Evolutionary conservation across 2,797 vertebrate species (phyloP), one percentile per base, ranked within the genome.

Genomic region (Eremophila alpestris): DNA sequence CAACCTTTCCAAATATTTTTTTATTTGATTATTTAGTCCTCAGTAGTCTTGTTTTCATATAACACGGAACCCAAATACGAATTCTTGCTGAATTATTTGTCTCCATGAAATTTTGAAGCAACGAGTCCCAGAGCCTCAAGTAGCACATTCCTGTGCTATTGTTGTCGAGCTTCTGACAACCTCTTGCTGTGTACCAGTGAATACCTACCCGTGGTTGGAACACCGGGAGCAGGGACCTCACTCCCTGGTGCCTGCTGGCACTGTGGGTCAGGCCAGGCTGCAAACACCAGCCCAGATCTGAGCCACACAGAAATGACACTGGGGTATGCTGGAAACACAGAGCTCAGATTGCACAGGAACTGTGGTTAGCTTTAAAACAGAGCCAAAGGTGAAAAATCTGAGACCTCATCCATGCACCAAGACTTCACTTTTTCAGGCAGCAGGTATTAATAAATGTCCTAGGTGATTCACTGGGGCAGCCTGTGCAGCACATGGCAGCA

Each of bases 331-430:
- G 63, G 0, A 10, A 81, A 63, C 46, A 63, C 46, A 0, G 30
- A 81, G 55, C 45, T 90, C 76, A 85, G 45, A 62, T 16, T 49
- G 45, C 76, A 88, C 45, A 73, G 87, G 83, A 88, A 91, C 67
- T 74, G 89, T 70, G 85, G 85, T 30, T 76, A 69, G 38, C 32
- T 83, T 75, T 43, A 77, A 90, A 83, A 83, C 10, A 12, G 0
- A 38, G 45, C 34, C 14, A 82, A 36, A 41, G 5, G 18, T 27
- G 4, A 34, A 54, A 48, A 30, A 32, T 2, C 11, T 14, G 4
- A 59, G 78, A 21, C n/a, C 17, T 30, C 36, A 60, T 29, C 29
- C 18, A 21, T 7, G 2, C 55, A 46, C 16, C 52, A 34, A 82
- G 55, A 17, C 14, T 68, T 91, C 65, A 27, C 27, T 70, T 84